A percentile compares a stretch with the other conserved stretches of the same genome.
These are phyloP conservation scores for Dinocampus coccinellae DNA, from an alignment of 2,888 invertebrate species.

Conservation along the genomic window DNA sequence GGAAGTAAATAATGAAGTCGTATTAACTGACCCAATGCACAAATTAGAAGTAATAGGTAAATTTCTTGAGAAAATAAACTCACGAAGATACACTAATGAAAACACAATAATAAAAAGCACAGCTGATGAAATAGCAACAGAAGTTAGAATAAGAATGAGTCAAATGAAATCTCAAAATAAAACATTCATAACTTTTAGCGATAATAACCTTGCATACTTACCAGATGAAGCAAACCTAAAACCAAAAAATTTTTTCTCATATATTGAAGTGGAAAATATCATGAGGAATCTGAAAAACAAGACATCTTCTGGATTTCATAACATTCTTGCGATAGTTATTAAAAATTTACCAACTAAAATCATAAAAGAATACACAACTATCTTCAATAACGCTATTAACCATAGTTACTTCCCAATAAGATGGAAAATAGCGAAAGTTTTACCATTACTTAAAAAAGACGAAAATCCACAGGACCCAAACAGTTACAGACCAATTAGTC, in stretches of 20 bases:
- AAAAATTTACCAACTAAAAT: constrained; percentile 32
- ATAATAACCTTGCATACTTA: background rate
- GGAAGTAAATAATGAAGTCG: background rate
- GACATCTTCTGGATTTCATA: constrained; percentile 19
- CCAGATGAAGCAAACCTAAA: constrained; percentile 11
- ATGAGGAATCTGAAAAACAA: constrained; percentile 18
- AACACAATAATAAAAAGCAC: background rate
- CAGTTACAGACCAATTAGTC: constrained; percentile 45
- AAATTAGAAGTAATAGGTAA: constrained; percentile 25
- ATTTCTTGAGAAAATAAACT: constrained; percentile 25
- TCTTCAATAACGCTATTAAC: constrained; percentile 27
- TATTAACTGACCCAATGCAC: background rate
- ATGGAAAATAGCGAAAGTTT: constrained; percentile 40
- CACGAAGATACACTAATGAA: constrained; percentile 26
- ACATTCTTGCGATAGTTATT: constrained; percentile 17
- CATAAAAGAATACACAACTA: constrained; percentile 29
- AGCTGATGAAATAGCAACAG: background rate
- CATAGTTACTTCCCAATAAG: constrained; percentile 16
- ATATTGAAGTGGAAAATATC: background rate
- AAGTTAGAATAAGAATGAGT: background rate
- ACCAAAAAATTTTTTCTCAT: background rate
- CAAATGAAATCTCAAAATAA: background rate
- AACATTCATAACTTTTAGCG: constrained; percentile 1
- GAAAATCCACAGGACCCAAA: constrained; percentile 31
- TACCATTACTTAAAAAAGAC: constrained; percentile 39